Evolutionary conservation across 2,797 vertebrate species (phyloP).

Genomic region (Luscinia megarhynchos): DNA sequence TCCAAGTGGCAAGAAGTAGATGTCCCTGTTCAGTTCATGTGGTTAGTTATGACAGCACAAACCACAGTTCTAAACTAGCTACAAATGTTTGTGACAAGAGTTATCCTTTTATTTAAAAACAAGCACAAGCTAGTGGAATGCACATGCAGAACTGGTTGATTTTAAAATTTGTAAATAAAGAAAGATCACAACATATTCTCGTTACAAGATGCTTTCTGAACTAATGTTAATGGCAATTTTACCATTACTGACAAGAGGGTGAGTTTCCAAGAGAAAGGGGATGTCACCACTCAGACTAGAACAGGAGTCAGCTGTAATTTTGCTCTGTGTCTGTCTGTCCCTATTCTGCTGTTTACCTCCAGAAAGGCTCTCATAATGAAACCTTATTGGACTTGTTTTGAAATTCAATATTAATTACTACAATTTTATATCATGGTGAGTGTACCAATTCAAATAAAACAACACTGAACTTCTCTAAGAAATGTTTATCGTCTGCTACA

Average conservation of each 20-base stretch:
- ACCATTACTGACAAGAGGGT: background rate
- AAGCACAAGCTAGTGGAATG: background rate
- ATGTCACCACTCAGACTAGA: background rate
- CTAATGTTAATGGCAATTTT: background rate
- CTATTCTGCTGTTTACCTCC: background rate
- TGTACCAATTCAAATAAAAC: background rate
- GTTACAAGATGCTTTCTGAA: background rate
- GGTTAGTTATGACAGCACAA: background rate
- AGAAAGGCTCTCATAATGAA: background rate
- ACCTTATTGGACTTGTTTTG: background rate
- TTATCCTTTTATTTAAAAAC: background rate
- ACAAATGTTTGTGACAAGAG: background rate
- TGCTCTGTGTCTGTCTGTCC: background rate
- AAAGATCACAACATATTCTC: background rate
- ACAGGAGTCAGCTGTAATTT: background rate
- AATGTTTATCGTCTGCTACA: conserved; percentile 1
- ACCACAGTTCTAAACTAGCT: background rate
- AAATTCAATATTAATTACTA: background rate
- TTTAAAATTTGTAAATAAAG: background rate
- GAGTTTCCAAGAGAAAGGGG: background rate
- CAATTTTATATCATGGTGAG: background rate
- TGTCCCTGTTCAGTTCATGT: background rate
- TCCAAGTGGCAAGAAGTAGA: background rate
- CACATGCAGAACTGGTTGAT: background rate
- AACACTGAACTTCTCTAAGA: background rate